Evolutionary conservation across 2,888 invertebrate species (phyloP), one percentile per base, ranked within the genome.

Genomic region (Tinea pellionella): DNA sequence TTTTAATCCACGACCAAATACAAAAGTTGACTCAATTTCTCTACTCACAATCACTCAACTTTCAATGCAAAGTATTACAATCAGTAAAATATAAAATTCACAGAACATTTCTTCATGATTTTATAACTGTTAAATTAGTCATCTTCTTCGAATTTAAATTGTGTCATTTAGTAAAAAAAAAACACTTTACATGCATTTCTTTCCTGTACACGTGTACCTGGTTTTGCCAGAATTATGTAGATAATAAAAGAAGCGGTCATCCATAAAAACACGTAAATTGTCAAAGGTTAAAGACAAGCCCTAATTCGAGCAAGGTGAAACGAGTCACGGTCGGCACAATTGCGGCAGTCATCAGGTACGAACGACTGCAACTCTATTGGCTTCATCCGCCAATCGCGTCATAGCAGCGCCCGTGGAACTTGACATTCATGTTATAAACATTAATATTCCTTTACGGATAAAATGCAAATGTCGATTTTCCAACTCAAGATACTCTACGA

Each of bases 381-480:
- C 72, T 70, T 70, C 82, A 80, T 84, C 82, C 82, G 82, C 72
- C 70, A 66, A 80, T 81, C 82, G 80, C 81, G 76, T 77, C 84
- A 83, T 64, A 75, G 66, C 63, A 65, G 6, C 6, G 6, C n/a
- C n/a, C n/a, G 24, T 24, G 64, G 66, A 18, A 29, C 55, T 47
- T 47, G 16, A 16, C 47, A 47, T 47, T 47, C 47, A 47, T 13
- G 13, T 15, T 47, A 47, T 15, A 13, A 16, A 6, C 15, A 47
- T 47, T 15, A 47, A 47, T 47, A 15, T n/a, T 47, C 47, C 41
- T 15, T 15, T 47, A 9, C 37, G 37, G 37, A 37, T 37, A 37
- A 37, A 37, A 37, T 37, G 37, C 37, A 37, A 37, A 37, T 37
- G n/a, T 37, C 3, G n/a, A 37, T n/a, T 24, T 24, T 24, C 2